These are phyloP conservation scores for Lepidocyrtoides sp. DNA, from an alignment of 2,888 invertebrate genomes.

Conservation along the genomic window DNA sequence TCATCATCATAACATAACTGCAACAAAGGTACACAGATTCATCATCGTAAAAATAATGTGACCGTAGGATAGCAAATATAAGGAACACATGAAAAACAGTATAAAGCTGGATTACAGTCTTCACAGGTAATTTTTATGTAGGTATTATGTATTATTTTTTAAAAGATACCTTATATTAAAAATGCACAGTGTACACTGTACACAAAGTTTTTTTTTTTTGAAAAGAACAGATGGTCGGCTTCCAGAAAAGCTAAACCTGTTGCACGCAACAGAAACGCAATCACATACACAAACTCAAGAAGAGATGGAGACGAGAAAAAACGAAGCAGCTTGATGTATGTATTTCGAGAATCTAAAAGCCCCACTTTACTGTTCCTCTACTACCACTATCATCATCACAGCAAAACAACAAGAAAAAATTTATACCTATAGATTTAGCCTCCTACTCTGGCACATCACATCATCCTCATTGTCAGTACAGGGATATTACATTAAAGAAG, in stretches of 20 bases:
- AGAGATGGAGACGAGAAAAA: constrained; percentile 37
- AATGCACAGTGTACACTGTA: constrained; percentile 70
- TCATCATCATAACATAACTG: neutral
- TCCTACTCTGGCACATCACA: too few relatives aligned
- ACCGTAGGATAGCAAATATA: neutral
- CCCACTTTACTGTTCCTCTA: constrained; percentile 17
- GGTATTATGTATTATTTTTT: neutral
- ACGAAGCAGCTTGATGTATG: constrained; percentile 19
- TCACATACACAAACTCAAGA: constrained; percentile 64
- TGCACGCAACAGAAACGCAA: constrained; percentile 81
- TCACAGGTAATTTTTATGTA: neutral
- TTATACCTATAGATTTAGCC: neutral
- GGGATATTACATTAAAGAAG: too few relatives aligned
- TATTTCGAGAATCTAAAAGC: constrained; percentile 36
- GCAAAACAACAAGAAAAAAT: constrained; percentile 23
- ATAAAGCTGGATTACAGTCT: too few relatives aligned
- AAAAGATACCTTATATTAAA: constrained; percentile 50
- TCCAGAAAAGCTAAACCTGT: constrained; percentile 84
- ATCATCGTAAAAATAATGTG: too few relatives aligned
- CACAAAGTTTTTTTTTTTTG: constrained; percentile 82
- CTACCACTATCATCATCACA: neutral
- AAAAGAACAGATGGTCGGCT: constrained; percentile 84
- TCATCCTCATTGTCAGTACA: too few relatives aligned
- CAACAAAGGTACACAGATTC: constrained; percentile 6
- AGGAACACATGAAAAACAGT: neutral